Evolutionary conservation across 2,113 vertebrate species (phyloP).

Genomic region (Thunnus maccoyii): DNA sequence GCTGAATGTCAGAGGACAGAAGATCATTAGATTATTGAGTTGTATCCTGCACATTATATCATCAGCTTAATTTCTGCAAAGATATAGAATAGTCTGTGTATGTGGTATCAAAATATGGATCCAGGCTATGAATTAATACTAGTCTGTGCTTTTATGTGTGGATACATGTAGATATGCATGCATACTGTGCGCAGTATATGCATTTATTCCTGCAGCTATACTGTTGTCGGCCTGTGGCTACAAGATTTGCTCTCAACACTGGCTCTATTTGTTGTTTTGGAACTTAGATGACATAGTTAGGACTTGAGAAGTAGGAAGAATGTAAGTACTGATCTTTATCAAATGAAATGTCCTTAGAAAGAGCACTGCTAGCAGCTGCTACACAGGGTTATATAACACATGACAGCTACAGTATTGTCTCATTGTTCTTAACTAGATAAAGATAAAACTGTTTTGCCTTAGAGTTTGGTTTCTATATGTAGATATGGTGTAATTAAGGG

Average conservation of each 20-base stretch:
- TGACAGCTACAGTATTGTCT: not conserved
- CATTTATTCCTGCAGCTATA: not conserved
- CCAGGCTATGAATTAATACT: not conserved
- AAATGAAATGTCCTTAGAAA: constrained; percentile 24
- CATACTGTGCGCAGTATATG: not conserved
- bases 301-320: not conserved
- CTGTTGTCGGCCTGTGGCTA: not conserved
- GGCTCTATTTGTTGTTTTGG: not conserved
- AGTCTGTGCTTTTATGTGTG: not conserved
- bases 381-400: constrained; percentile 42
- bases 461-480: not conserved
- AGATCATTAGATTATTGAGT: constrained; percentile 36
- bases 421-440: not conserved
- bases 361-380: constrained; percentile 21
- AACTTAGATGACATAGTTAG: not conserved
- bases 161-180: not conserved
- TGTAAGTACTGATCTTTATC: constrained; percentile 13
- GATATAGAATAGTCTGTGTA: constrained; percentile 1
- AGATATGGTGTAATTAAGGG: not conserved
- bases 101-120: not conserved
- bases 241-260: not conserved
- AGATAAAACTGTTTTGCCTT: not conserved
- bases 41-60: constrained; percentile 11
- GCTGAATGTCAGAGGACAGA: constrained; percentile 19
- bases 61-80: constrained; percentile 16